A percentile compares a stretch with the other conserved stretches of the same genome.
phyloP scores from a whole-genome alignment of 2,113 vertebrate genomes.

The Mormyrus iriodes region DNA sequence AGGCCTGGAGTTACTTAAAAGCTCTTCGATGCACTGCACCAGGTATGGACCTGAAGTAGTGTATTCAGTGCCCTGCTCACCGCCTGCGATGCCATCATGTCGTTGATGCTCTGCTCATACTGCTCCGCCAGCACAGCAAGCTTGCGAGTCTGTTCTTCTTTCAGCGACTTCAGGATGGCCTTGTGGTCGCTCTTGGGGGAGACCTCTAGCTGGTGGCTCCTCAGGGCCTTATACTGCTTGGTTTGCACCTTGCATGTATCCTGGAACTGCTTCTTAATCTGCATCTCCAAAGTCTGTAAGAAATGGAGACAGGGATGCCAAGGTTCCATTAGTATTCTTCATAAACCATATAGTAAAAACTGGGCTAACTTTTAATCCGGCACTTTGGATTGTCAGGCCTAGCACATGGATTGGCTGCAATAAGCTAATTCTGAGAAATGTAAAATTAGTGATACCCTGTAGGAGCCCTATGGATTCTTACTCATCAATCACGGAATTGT shows the following conservation, averaged over 20 bases:
- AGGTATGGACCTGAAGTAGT: neutral
- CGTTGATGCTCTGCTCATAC: conserved; percentile 98
- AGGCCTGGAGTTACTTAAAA: neutral
- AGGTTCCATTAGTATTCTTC: neutral
- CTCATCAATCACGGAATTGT: neutral
- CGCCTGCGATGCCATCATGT: conserved; percentile 98
- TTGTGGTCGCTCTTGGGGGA: conserved; percentile 98
- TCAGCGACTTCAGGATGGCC: conserved; percentile 91
- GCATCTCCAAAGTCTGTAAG: conserved; percentile 88
- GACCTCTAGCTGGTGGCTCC: conserved; percentile 98
- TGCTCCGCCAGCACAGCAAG: conserved; percentile 96
- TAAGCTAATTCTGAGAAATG: neutral
- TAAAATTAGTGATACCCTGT: neutral
- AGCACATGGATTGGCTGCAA: neutral
- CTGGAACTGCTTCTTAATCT: conserved; percentile 99
- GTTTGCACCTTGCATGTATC: conserved; percentile 99
- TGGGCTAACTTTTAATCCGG: neutral
- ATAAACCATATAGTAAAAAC: neutral
- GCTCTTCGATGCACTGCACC: neutral
- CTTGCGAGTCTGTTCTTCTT: conserved; percentile 97
- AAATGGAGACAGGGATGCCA: too few relatives aligned
- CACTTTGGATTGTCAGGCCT: neutral
- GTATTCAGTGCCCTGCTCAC: conserved; percentile 43
- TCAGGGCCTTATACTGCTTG: conserved; percentile 98
- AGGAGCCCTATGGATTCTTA: neutral